Conservation (phyloP, 2,113 vertebrate genomes). For the Pygoscelis adeliae region DNA sequence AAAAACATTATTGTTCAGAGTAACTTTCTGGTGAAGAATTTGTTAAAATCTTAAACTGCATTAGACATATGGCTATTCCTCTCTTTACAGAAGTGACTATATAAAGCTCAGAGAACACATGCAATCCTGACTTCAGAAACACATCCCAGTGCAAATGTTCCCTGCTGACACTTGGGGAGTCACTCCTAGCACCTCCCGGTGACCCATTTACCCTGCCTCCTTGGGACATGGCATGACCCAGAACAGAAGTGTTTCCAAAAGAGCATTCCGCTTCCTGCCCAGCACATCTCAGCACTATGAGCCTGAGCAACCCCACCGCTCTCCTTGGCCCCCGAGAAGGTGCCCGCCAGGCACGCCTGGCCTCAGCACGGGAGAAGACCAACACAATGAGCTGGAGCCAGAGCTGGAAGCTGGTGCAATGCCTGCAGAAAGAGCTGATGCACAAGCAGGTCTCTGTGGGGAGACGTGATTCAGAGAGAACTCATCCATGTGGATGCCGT, state of each 20-base stretch:
- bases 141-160: not conserved
- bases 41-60: not conserved
- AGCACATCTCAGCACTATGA: not conserved
- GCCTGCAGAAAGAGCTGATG: not conserved
- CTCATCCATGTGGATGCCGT: not conserved
- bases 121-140: not conserved
- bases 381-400: not conserved
- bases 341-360: not conserved
- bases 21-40: not conserved
- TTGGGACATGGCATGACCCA: fast-evolving
- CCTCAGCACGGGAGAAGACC: not conserved
- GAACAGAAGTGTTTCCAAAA: not conserved
- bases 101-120: not conserved
- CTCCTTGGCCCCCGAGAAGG: not conserved
- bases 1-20: not conserved
- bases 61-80: not conserved
- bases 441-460: not conserved
- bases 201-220: not conserved
- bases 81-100: not conserved
- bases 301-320: not conserved
- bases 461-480: not conserved
- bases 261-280: not conserved
- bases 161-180: not conserved
- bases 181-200: not conserved
- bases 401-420: not conserved